Conservation (phyloP, 2,797 vertebrate species). For the Prionace glauca region DNA sequence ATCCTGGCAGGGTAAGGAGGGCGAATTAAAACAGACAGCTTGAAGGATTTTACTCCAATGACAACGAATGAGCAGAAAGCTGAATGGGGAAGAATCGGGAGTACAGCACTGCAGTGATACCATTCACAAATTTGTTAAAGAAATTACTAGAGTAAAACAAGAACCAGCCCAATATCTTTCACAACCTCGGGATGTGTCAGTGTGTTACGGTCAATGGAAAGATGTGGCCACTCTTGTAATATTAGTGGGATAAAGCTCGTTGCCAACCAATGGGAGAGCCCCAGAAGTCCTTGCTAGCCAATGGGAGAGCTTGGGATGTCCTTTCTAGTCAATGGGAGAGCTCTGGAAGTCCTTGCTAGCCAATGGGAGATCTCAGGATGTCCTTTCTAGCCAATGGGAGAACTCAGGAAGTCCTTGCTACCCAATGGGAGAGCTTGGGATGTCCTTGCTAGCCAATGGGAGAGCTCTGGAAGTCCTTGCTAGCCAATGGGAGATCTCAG, state of each 20-base stretch:
- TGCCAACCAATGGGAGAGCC: background rate
- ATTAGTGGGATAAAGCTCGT: background rate
- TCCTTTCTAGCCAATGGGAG: too few relatives aligned
- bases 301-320: too few relatives aligned
- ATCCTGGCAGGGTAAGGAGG: background rate
- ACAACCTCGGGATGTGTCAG: background rate
- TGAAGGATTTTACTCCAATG: background rate
- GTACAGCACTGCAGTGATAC: background rate
- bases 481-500: background rate
- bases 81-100: background rate
- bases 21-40: background rate
- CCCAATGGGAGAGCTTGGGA: too few relatives aligned
- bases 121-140: background rate
- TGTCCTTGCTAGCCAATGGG: background rate
- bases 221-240: background rate
- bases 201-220: background rate
- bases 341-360: too few relatives aligned
- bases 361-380: too few relatives aligned
- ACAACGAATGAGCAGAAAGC: background rate
- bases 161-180: too few relatives aligned
- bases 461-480: background rate
- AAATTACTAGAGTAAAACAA: background rate
- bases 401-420: too few relatives aligned
- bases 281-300: too few relatives aligned
- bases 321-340: too few relatives aligned